Percentiles rank a stretch among this genome's conserved stretches.
Evolutionary conservation across 2,888 invertebrate genomes (phyloP).

Genomic region (Lasiommata megera): DNA sequence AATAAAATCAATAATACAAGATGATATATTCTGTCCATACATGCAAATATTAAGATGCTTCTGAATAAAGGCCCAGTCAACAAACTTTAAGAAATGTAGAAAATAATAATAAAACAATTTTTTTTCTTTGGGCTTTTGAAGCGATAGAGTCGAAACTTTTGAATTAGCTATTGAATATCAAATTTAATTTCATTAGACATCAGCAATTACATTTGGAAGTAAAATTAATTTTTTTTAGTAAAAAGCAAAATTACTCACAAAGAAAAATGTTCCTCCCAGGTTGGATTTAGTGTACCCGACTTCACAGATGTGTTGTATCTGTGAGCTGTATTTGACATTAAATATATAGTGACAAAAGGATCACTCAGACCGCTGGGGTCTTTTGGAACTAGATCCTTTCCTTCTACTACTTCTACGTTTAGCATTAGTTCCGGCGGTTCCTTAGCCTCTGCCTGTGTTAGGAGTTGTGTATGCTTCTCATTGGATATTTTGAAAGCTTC

Average conservation of each 20-base stretch:
- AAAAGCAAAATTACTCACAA: slow-evolving; percentile 84
- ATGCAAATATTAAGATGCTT: too few species aligned
- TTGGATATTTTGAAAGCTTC: slow-evolving; percentile 89
- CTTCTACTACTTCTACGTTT: slow-evolving; percentile 93
- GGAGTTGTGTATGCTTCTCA: slow-evolving; percentile 86
- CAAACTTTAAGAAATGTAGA: too few species aligned
- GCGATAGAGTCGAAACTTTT: too few species aligned
- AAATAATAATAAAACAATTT: too few species aligned
- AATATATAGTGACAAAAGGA: slow-evolving; percentile 96
- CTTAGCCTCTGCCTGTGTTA: slow-evolving; percentile 87
- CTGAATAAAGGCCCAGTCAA: too few species aligned
- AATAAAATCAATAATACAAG: not conserved
- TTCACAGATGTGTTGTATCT: slow-evolving; percentile 96
- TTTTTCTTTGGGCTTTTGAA: too few species aligned
- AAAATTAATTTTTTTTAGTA: too few species aligned
- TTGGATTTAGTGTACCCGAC: slow-evolving; percentile 92
- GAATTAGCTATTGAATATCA: too few species aligned
- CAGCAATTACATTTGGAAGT: too few species aligned
- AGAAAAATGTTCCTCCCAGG: slow-evolving; percentile 98
- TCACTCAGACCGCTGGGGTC: slow-evolving; percentile 97
- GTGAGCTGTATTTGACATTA: slow-evolving; percentile 88
- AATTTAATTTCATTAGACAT: too few species aligned
- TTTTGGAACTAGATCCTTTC: slow-evolving; percentile 91
- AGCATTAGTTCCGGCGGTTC: slow-evolving; percentile 92
- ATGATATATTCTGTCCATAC: too few species aligned